Conservation (phyloP, 2,888 invertebrate species). For the Sepiola atlantica region DNA sequence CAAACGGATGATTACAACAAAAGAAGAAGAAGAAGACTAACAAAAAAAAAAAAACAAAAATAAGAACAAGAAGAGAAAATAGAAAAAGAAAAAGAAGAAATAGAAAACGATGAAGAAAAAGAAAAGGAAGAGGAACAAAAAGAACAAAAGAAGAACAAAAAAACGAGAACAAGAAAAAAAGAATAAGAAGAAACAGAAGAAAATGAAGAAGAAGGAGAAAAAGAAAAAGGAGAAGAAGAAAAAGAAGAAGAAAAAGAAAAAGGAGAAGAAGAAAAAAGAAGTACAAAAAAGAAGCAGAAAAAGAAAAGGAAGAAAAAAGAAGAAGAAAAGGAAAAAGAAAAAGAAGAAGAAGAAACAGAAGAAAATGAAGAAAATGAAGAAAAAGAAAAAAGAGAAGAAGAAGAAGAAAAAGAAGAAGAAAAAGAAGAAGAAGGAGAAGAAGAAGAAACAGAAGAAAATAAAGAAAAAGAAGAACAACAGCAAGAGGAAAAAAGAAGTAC, state of each 20-base stretch:
- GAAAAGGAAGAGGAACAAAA: not conserved
- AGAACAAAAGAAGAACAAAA: not conserved
- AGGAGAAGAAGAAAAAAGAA: no score
- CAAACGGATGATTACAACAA: no score
- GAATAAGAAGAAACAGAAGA: not conserved
- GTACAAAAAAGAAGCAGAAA: not conserved
- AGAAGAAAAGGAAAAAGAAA: not conserved
- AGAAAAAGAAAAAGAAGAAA: not conserved
- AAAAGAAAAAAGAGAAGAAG: not conserved
- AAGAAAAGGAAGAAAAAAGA: not conserved
- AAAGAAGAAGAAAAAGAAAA: not conserved
- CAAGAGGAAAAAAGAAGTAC: not conserved
- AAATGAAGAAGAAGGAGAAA: not conserved
- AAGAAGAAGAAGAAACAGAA: no score
- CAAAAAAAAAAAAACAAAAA: no score
- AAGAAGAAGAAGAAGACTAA: no score
- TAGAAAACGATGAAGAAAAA: not conserved
- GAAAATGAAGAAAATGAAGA: not conserved
- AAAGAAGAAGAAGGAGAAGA: not conserved
- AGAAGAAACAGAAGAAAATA: not conserved
- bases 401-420: not conserved
- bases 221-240: not conserved
- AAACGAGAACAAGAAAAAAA: not conserved
- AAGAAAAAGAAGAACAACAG: not conserved
- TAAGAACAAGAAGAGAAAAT: no score